Percentiles rank a stretch among this genome's conserved stretches.
phyloP scores from a whole-genome alignment of 1,140 invertebrate genomes.

The Neoseiulus cucumeris region DNA sequence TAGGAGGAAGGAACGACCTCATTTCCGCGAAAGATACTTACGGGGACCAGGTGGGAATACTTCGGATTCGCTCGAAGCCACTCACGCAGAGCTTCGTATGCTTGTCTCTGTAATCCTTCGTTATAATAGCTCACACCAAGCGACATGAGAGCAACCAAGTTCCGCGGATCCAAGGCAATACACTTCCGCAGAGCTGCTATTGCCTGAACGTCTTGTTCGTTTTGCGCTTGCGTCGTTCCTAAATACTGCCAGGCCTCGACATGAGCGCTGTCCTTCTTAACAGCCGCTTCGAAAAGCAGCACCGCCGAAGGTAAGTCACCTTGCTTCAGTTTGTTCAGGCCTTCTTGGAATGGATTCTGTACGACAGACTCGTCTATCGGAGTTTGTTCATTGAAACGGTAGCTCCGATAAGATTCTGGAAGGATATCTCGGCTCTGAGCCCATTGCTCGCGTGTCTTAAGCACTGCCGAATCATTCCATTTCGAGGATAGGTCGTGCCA shows the following conservation, averaged over 20 bases:
- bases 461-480: not conserved
- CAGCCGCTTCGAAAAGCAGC: constrained; percentile 85
- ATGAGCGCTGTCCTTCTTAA: constrained; percentile 57
- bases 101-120: constrained; percentile 42
- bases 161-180: constrained; percentile 54
- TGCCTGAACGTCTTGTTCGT: constrained; percentile 45
- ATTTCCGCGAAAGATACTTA: too few relatives aligned
- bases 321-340: constrained; percentile 51
- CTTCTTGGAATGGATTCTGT: constrained; percentile 61
- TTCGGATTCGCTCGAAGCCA: constrained; percentile 70
- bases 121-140: constrained; percentile 88
- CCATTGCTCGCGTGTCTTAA: not conserved
- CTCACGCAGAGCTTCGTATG: constrained; percentile 35
- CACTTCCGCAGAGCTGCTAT: constrained; percentile 40
- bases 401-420: constrained; percentile 11
- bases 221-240: constrained; percentile 72
- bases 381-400: constrained; percentile 17
- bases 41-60: constrained; percentile 48
- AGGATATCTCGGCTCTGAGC: not conserved
- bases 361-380: constrained; percentile 22
- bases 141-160: constrained; percentile 63
- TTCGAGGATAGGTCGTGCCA: not conserved
- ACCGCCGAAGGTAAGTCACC: constrained; percentile 89
- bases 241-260: constrained; percentile 36
- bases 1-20: too few relatives aligned